Evolutionary conservation across 2,797 vertebrate species (phyloP).

Genomic region (Mormyrops boulengeri): DNA sequence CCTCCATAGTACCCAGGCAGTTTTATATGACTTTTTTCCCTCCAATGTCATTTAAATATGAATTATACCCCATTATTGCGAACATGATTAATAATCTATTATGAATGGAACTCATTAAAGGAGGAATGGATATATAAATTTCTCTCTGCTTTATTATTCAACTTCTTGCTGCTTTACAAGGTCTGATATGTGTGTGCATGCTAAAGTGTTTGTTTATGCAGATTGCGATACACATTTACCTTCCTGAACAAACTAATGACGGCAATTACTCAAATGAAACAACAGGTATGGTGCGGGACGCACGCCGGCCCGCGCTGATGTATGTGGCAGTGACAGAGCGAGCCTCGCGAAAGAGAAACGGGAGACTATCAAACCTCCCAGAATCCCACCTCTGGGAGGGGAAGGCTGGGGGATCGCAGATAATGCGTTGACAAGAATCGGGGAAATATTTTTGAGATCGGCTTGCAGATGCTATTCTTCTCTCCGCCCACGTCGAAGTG

Average conservation of each 20-base stretch:
- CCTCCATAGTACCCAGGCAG: not conserved
- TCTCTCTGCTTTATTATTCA: constrained; percentile 2
- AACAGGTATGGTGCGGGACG: constrained; percentile 32
- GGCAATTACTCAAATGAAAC: constrained; percentile 35
- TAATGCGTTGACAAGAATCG: not conserved
- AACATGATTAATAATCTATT: constrained; percentile 16
- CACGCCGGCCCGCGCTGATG: constrained; percentile 26
- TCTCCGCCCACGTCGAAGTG: not conserved
- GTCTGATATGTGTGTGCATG: constrained; percentile 9
- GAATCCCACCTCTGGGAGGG: not conserved
- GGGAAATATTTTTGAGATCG: constrained; percentile 3
- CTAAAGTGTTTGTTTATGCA: constrained; percentile 29
- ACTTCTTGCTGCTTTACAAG: constrained; percentile 11
- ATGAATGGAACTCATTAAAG: constrained; percentile 11
- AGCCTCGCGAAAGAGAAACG: constrained; percentile 24
- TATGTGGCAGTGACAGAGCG: constrained; percentile 15
- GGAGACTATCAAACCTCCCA: constrained; percentile 4
- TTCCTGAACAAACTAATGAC: constrained; percentile 32
- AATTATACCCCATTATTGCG: constrained; percentile 17
- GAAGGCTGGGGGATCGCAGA: not conserved
- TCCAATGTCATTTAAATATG: constrained; percentile 14
- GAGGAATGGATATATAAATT: constrained; percentile 14
- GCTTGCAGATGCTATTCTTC: constrained; percentile 2
- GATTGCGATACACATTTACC: constrained; percentile 14
- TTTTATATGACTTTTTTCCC: constrained; percentile 1